Evolutionary conservation across 2,888 invertebrate genomes (phyloP).

Genomic region (Trilocha varians): DNA sequence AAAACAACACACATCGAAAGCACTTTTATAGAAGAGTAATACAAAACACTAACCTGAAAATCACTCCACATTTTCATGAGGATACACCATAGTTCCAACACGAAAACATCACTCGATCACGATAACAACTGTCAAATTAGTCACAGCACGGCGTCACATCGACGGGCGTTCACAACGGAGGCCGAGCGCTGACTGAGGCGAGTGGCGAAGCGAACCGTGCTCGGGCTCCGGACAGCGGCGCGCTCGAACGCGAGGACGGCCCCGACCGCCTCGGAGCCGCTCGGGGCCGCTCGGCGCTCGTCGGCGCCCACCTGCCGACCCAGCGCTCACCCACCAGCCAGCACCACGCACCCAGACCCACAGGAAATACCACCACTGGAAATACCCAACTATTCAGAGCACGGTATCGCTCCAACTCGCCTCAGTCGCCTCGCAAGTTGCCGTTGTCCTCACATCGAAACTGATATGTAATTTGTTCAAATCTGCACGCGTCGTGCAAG

Average conservation of each 20-base stretch:
- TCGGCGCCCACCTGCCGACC: slow-evolving; percentile 65
- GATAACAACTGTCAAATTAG: slow-evolving; percentile 70
- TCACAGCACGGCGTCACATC: slow-evolving; percentile 58
- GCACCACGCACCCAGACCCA: slow-evolving; percentile 33
- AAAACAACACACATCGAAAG: background rate
- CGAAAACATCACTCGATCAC: slow-evolving; percentile 71
- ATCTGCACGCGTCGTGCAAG: too few relatives aligned
- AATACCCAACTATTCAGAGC: slow-evolving; percentile 32
- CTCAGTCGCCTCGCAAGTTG: too few relatives aligned
- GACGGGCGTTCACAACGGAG: slow-evolving; percentile 47
- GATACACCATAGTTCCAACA: slow-evolving; percentile 72
- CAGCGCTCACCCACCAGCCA: slow-evolving; percentile 63
- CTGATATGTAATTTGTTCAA: too few relatives aligned
- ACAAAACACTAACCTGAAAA: slow-evolving; percentile 63
- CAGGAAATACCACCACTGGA: slow-evolving; percentile 40
- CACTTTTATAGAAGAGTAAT: slow-evolving; percentile 1
- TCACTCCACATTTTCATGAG: slow-evolving; percentile 74
- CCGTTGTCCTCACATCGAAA: too few relatives aligned
- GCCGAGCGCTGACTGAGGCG: slow-evolving; percentile 64
- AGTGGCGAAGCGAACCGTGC: slow-evolving; percentile 13
- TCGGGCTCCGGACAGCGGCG: slow-evolving; percentile 33
- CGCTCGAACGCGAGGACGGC: too few relatives aligned
- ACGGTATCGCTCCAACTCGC: too few relatives aligned
- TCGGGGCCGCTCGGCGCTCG: slow-evolving; percentile 23
- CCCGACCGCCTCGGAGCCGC: slow-evolving; percentile 8